Evolutionary conservation across 2,113 vertebrate genomes (phyloP).

Genomic region (Ginglymostoma cirratum): DNA sequence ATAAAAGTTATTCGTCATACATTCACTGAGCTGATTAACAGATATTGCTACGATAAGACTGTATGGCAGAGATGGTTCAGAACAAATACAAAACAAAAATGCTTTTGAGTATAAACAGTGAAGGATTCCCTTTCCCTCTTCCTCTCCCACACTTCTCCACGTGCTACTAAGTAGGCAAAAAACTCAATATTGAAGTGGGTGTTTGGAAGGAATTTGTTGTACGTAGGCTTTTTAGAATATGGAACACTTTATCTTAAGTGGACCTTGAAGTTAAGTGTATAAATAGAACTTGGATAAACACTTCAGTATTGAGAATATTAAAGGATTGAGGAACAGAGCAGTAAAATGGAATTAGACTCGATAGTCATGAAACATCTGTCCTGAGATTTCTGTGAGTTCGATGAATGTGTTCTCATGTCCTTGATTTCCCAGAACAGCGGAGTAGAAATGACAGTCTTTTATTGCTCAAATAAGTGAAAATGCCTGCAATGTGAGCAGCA

Average conservation of each 20-base stretch:
- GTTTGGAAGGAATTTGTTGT: not conserved
- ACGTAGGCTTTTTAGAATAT: not conserved
- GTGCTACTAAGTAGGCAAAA: not conserved
- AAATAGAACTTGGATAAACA: not conserved
- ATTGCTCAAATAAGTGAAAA: not conserved
- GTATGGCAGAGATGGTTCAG: not conserved
- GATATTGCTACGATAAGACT: not conserved
- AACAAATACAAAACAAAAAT: not conserved
- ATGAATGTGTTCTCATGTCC: not conserved
- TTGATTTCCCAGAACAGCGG: not conserved
- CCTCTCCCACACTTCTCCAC: not conserved
- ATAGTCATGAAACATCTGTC: not conserved
- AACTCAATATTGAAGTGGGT: not conserved
- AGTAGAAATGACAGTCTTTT: not conserved
- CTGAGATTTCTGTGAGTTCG: not conserved
- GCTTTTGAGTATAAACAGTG: not conserved
- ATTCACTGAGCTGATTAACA: not conserved
- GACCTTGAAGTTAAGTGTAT: not conserved
- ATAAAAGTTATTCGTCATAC: not conserved
- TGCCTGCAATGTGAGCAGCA: not conserved
- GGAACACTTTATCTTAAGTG: not conserved
- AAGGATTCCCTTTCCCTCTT: not conserved
- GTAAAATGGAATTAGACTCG: not conserved
- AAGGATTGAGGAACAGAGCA: not conserved
- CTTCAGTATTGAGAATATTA: not conserved